Conservation (phyloP, 1,140 invertebrate genomes). For the Akabosia matsudoensis region DNA sequence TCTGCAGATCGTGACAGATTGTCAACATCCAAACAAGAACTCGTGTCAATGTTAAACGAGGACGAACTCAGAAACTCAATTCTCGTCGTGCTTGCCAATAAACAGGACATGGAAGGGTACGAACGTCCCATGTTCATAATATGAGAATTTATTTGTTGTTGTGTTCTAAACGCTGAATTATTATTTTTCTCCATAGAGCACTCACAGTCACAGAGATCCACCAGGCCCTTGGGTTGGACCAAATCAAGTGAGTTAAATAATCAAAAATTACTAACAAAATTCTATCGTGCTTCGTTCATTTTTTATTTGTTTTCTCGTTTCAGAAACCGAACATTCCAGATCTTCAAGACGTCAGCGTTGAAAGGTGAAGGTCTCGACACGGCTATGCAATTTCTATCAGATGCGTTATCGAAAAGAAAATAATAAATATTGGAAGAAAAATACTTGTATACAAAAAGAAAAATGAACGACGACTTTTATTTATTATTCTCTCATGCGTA, state of each 20-base stretch:
- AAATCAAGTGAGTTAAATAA: slow-evolving; percentile 72
- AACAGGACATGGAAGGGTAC: slow-evolving; percentile 99
- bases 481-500: neutral
- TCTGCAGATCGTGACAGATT: too few species aligned
- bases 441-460: neutral
- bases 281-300: too few species aligned
- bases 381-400: slow-evolving; percentile 98
- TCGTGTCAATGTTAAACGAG: slow-evolving; percentile 95
- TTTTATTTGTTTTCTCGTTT: slow-evolving; percentile 3
- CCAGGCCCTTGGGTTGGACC: slow-evolving; percentile 89
- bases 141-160: slow-evolving; percentile 6
- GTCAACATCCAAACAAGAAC: slow-evolving; percentile 97
- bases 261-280: too few species aligned
- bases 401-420: slow-evolving; percentile 82
- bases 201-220: slow-evolving; percentile 95
- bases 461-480: neutral
- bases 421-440: slow-evolving; percentile 53
- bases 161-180: slow-evolving; percentile 13
- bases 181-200: slow-evolving; percentile 59
- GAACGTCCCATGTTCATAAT: too few species aligned
- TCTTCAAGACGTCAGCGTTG: slow-evolving; percentile 97
- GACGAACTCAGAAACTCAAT: slow-evolving; percentile 94
- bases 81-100: slow-evolving; percentile 96
- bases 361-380: slow-evolving; percentile 98
- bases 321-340: slow-evolving; percentile 93